These are phyloP conservation scores for Catostomus latipinnis DNA, from an alignment of 2,797 vertebrate genomes.

Conservation along the genomic window DNA sequence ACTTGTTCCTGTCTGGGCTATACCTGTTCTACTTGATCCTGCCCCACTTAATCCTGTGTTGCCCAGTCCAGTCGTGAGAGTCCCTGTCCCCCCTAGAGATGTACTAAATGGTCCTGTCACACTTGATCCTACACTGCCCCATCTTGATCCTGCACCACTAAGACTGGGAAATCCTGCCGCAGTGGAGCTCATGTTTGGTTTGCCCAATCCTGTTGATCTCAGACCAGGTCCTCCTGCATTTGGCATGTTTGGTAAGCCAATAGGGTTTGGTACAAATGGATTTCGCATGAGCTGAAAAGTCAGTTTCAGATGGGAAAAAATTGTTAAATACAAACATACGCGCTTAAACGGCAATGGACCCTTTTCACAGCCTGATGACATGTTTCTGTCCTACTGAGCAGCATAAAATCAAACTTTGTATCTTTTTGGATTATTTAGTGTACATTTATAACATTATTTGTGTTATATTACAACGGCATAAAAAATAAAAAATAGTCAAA, in stretches of 20 bases:
- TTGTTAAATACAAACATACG: neutral
- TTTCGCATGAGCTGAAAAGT: neutral
- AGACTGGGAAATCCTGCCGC: neutral
- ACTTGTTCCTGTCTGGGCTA: slow-evolving; percentile 14
- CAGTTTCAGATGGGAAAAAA: neutral
- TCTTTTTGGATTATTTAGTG: too few species aligned
- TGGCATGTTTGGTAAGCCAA: neutral
- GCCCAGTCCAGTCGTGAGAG: neutral
- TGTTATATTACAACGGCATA: too few species aligned
- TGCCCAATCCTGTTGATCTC: slow-evolving; percentile 25
- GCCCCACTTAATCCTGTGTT: slow-evolving; percentile 30
- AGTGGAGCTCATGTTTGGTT: neutral
- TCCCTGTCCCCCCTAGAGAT: slow-evolving; percentile 25
- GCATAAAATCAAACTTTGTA: too few species aligned
- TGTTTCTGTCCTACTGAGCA: too few species aligned
- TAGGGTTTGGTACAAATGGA: neutral
- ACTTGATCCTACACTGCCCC: slow-evolving; percentile 23
- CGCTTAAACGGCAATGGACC: too few species aligned
- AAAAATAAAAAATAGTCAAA: too few species aligned
- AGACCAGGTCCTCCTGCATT: slow-evolving; percentile 4
- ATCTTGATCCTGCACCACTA: slow-evolving; percentile 26
- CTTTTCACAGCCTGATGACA: too few species aligned
- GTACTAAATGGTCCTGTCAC: slow-evolving; percentile 35
- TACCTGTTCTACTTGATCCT: slow-evolving; percentile 42
- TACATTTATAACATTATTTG: too few species aligned